Evolutionary conservation across 2,888 invertebrate species (phyloP).

Genomic region (Dasysyrphus tricinctus): DNA sequence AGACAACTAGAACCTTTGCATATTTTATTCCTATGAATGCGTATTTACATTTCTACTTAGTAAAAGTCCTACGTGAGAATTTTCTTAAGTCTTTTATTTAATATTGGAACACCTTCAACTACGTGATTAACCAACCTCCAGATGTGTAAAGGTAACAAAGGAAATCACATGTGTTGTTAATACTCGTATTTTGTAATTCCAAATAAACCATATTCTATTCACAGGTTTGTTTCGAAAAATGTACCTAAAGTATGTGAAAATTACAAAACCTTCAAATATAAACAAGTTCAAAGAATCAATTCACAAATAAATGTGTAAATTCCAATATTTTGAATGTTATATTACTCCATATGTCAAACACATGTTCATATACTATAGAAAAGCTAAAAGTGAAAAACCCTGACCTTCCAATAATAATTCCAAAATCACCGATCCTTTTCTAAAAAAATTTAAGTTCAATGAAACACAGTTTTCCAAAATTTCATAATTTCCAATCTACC

Average conservation of each 20-base stretch:
- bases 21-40: neutral
- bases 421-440: conserved; percentile 13
- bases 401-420: neutral
- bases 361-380: neutral
- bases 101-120: neutral
- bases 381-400: conserved; percentile 13
- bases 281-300: neutral
- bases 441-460: conserved; percentile 23
- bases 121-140: neutral
- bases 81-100: neutral
- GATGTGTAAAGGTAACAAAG: neutral
- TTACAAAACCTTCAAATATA: conserved; percentile 4
- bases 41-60: neutral
- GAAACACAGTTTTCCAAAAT: conserved; percentile 9
- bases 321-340: neutral
- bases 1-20: neutral
- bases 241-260: neutral
- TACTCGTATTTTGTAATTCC: neutral
- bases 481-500: neutral
- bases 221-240: neutral
- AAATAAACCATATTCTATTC: neutral
- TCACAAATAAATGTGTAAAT: neutral
- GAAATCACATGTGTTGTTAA: neutral
- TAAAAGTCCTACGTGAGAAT: neutral
- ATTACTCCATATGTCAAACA: conserved; percentile 8